A percentile compares a stretch with the other conserved stretches of the same genome.
Evolutionary conservation across 2,888 invertebrate species (phyloP).

Genomic region (Xanthia icteritia): DNA sequence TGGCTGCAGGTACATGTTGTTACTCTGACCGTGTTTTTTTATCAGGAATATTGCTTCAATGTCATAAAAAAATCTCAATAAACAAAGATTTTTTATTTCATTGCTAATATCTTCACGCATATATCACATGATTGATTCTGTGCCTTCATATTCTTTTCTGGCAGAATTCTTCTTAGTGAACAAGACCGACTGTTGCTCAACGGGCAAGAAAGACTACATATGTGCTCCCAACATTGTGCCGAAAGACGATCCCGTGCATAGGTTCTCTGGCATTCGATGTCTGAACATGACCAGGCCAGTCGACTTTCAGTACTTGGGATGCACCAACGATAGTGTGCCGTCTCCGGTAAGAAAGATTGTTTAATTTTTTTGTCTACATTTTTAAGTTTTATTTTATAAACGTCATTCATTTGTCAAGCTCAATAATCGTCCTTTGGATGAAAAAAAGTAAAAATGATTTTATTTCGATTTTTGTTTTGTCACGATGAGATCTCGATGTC

Average conservation of each 20-base stretch:
- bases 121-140: neutral
- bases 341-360: constrained; percentile 21
- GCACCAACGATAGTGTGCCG: constrained; percentile 59
- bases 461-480: too few relatives aligned
- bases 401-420: too few relatives aligned
- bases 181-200: constrained; percentile 36
- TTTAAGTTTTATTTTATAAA: neutral
- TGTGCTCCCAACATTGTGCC: constrained; percentile 70
- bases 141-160: neutral
- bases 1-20: neutral
- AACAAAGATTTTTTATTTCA: neutral
- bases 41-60: neutral
- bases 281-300: constrained; percentile 73
- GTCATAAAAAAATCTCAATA: too few relatives aligned
- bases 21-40: neutral
- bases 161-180: constrained; percentile 10
- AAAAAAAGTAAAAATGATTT: too few relatives aligned
- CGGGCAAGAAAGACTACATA: constrained; percentile 58
- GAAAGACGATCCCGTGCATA: constrained; percentile 71
- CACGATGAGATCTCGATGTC: neutral
- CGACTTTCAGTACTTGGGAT: constrained; percentile 71
- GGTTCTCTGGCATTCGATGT: constrained; percentile 72
- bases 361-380: neutral
- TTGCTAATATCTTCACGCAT: neutral
- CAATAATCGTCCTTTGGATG: too few relatives aligned